Base-by-base conservation (phyloP, 2,797 vertebrate species). In the Tragelaphus eurycerus region DNA sequence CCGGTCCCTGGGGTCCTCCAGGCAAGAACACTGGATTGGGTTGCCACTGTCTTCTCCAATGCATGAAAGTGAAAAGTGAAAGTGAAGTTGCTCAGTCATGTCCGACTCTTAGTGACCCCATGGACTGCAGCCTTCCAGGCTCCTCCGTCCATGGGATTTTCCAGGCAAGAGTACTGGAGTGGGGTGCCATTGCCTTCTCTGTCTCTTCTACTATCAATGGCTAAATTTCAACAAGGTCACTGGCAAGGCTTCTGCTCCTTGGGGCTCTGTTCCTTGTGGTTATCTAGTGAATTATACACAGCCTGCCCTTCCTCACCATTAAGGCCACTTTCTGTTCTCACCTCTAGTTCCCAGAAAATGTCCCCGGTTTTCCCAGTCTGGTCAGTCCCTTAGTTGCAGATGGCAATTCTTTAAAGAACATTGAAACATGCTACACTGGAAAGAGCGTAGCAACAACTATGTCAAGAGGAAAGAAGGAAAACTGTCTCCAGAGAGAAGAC, bases 401-500 rank as follows among this genome's bases (percentile, higher is more conserved):
- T 85, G 87, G 89, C 86, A 86, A 86, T 94, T 92, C 79, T 97
- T 97, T 97, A 97, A 91, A 97, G 92, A 97, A 96, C 2, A 78
- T 29, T 96, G 29, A 98, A 97, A 67, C 54, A 52, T 46, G 64
- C 87, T 90, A 95, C n/a, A 43, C 93, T 97, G 97, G 85, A 98
- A 97, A 94, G 79, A 97, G 96, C 67, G 91, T 90, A 85, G 94
- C 55, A 55, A 84, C 8, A 1, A 7, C 17, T 96, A 96, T 27
- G 59, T 93, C 91, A 93, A 43, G 9, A 89, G 89, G 38, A 55
- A 96, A 97, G 97, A 98, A 96, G 97, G 88, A 97, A 98, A 98
- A 96, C 17, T 19, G 88, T 97, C 96, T 46, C 50, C 2, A 34
- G 89, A 62, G 90, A 94, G 93, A 97, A 96, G 86, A 87, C 95